Base-by-base conservation (phyloP, 2,888 invertebrate genomes). In the Nephrotoma flavescens region DNA sequence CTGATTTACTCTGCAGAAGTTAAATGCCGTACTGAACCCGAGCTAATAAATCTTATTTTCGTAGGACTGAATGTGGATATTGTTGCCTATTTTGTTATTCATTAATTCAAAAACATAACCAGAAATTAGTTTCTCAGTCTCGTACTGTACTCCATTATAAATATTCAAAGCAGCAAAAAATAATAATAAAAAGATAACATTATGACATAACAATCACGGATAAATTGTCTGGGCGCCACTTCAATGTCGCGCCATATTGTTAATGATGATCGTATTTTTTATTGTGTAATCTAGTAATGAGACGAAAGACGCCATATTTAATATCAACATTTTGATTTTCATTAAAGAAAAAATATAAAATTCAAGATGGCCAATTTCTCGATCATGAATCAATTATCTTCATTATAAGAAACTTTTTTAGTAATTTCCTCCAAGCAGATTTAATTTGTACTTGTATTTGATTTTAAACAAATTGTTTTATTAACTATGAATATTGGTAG, bases 211-310 rank as follows among this genome's bases (percentile, higher is more conserved):
- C 83, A 41, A 83, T 83, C 83, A 83, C 83, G 41, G 41, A 83
- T 41, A 41, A 85, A 85, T 85, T 85, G 85, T 85, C 85, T 85
- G 42, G 85, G 85, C 85, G 85, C 85, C 85, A 85, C 85, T 85
- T 85, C 83, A 83, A 83, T 83, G 83, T 83, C 83, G 83, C 83
- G 83, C 83, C 83, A 83, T 83, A 83, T 41, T 83, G 83, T 83
- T 83, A 83, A 83, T 83, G 83, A 41, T 83, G 83, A 83, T 83
- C 41, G 41, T 83, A 41, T 83, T 83, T 47, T 83, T 41, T 83
- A 41, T 83, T 83, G 52, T 57, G 7, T 57, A 57, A 57, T 57
- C 52, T 57, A 57, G 6, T 57, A 15, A 57, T 57, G 52, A 57
- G 52, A 57, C 52, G 52, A 57, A 47, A 47, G 15, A 57, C 52